Evolutionary conservation across 2,797 vertebrate genomes (phyloP).

Genomic region (Mormyrus proboscirostris): DNA sequence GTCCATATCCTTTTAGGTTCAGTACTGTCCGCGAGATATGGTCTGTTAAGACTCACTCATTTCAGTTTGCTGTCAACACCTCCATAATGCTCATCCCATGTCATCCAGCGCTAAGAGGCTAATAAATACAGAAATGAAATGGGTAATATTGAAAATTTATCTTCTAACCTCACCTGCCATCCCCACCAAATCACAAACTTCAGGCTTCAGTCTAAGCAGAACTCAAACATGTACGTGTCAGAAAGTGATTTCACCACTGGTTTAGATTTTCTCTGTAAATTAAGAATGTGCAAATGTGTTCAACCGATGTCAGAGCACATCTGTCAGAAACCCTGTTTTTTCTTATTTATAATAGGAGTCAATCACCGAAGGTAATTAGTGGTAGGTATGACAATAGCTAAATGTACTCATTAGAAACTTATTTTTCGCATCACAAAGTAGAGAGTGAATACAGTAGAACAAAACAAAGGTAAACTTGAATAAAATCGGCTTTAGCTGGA

Average conservation of each 20-base stretch:
- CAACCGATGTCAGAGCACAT: not conserved
- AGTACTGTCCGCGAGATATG: not conserved
- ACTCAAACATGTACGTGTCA: not conserved
- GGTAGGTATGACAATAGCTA: not conserved
- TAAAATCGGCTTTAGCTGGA: too few species aligned
- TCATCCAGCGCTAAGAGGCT: not conserved
- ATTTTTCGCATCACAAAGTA: too few species aligned
- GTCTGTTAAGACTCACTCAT: not conserved
- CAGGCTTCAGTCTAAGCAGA: not conserved
- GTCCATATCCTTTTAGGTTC: not conserved
- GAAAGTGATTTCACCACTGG: not conserved
- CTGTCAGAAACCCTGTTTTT: not conserved
- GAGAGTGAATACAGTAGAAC: too few species aligned
- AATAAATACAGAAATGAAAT: not conserved
- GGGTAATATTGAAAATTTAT: not conserved
- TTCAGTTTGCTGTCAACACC: not conserved
- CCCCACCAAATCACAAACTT: not conserved
- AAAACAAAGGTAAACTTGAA: too few species aligned
- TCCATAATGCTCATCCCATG: not conserved
- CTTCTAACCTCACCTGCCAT: not conserved
- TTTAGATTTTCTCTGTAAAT: not conserved
- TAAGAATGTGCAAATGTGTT: not conserved
- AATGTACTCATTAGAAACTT: not conserved
- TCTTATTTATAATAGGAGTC: not conserved
- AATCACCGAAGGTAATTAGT: not conserved